These are phyloP conservation scores for Iguana delicatissima DNA, from an alignment of 2,797 vertebrate species.

Conservation along the genomic window DNA sequence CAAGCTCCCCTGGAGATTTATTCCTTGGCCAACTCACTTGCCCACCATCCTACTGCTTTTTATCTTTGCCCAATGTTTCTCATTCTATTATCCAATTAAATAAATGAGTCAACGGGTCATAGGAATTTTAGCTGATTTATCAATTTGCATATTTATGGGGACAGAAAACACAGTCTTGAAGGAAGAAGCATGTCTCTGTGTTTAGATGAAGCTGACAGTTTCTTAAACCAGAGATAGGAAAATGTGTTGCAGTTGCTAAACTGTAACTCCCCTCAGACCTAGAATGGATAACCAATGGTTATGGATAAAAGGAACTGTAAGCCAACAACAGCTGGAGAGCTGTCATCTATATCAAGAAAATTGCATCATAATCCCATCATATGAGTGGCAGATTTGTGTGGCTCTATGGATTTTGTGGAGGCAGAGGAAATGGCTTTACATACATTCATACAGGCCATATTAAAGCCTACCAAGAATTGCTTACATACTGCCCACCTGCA, in stretches of 20 bases:
- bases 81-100: neutral
- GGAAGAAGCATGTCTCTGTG: neutral
- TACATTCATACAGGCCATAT: neutral
- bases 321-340: neutral
- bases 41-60: neutral
- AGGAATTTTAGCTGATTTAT: neutral
- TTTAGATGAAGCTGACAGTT: neutral
- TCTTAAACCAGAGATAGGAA: neutral
- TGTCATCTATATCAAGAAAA: neutral
- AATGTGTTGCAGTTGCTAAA: neutral
- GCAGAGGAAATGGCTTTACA: neutral
- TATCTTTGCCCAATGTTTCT: neutral
- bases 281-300: neutral
- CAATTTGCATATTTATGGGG: neutral
- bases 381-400: neutral
- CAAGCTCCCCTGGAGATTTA: neutral
- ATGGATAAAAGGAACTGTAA: neutral
- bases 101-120: neutral
- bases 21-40: neutral
- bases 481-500: neutral
- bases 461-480: neutral
- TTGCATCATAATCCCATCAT: neutral
- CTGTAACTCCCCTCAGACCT: neutral
- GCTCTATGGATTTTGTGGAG: neutral
- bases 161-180: neutral